Evolutionary conservation across 1,140 invertebrate genomes (phyloP).

Genomic region (Leptinotarsa undecemlineata): DNA sequence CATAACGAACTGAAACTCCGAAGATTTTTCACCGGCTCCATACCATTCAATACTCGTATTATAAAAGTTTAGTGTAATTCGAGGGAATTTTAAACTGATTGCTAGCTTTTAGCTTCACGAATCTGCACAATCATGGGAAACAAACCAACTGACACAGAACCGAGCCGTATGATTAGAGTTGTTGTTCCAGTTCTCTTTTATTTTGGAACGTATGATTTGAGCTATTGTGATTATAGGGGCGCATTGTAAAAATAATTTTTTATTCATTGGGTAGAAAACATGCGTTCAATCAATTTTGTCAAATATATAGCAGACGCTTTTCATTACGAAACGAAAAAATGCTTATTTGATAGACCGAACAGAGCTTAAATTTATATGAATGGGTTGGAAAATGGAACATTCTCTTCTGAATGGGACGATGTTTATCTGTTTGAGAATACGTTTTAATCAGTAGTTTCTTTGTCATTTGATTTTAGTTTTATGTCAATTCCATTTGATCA

Average conservation of each 20-base stretch:
- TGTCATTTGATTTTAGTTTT: too few relatives aligned
- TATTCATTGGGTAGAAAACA: not conserved
- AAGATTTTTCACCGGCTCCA: not conserved
- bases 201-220: slow-evolving; percentile 8
- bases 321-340: too few relatives aligned
- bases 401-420: too few relatives aligned
- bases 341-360: too few relatives aligned
- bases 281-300: too few relatives aligned
- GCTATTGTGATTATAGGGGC: not conserved
- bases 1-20: too few relatives aligned
- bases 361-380: too few relatives aligned
- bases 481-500: too few relatives aligned
- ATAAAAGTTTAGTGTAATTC: slow-evolving; percentile 19
- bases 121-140: slow-evolving; percentile 22
- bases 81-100: slow-evolving; percentile 11
- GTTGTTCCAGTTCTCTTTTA: slow-evolving; percentile 15
- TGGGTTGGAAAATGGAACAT: too few relatives aligned
- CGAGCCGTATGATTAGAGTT: slow-evolving; percentile 8
- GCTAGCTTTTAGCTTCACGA: slow-evolving; percentile 17
- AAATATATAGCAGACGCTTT: too few relatives aligned
- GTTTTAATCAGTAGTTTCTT: too few relatives aligned
- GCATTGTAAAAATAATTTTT: not conserved
- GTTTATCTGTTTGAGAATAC: too few relatives aligned
- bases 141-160: slow-evolving; percentile 9
- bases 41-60: not conserved